These are phyloP conservation scores for Chloromyia formosa DNA, from an alignment of 2,888 invertebrate species.

Conservation along the genomic window DNA sequence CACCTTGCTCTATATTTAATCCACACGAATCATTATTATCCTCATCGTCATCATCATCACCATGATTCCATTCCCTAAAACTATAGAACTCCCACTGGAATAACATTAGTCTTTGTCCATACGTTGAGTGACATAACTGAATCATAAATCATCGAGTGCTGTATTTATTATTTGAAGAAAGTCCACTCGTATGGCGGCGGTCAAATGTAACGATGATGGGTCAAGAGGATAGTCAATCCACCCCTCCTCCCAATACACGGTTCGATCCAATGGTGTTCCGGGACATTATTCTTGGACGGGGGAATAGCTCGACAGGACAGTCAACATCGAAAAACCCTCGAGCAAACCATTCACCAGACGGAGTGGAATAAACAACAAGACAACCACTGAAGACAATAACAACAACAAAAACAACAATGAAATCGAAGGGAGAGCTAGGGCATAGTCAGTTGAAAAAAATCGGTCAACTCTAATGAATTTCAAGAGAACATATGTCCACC, in stretches of 20 bases:
- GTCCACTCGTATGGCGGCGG: conserved; percentile 22
- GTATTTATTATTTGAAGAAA: conserved; percentile 50
- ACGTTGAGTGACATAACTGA: conserved; percentile 49
- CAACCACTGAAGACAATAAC: too few relatives aligned
- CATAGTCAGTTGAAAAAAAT: neutral
- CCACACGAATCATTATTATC: too few relatives aligned
- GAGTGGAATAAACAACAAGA: neutral
- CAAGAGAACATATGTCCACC: conserved; percentile 51
- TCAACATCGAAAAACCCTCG: neutral
- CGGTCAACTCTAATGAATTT: conserved; percentile 49
- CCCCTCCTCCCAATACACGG: neutral
- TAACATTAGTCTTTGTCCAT: conserved; percentile 50
- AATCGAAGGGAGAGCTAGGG: neutral
- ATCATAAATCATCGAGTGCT: conserved; percentile 49
- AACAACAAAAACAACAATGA: neutral
- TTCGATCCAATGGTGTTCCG: neutral
- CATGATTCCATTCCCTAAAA: conserved; percentile 7
- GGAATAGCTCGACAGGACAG: neutral
- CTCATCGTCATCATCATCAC: conserved; percentile 3
- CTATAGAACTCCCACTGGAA: conserved; percentile 24
- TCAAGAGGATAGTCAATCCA: conserved; percentile 4
- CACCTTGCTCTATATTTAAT: too few relatives aligned
- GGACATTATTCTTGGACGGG: too few relatives aligned
- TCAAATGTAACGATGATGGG: conserved; percentile 32
- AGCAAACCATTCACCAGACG: neutral